Conservation (phyloP, 2,113 vertebrate genomes). For the Trematomus loennbergii region DNA sequence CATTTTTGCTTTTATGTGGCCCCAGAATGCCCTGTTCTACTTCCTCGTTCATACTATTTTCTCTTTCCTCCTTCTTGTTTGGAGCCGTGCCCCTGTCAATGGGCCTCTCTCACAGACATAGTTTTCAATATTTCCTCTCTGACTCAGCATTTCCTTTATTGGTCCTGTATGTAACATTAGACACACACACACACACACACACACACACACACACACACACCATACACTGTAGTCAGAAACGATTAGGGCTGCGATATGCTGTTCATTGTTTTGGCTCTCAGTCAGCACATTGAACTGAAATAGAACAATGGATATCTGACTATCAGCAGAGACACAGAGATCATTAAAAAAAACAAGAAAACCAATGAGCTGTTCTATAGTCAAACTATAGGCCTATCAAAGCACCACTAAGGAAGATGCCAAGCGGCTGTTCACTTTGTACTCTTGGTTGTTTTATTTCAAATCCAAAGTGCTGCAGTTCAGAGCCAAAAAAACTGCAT, state of each 20-base stretch:
- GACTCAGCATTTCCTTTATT: constrained; percentile 29
- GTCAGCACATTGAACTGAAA: no score
- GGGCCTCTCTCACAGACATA: constrained; percentile 23
- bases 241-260: no score
- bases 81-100: background rate
- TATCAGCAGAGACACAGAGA: no score
- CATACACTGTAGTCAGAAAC: no score
- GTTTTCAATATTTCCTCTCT: background rate
- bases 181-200: constrained; percentile 3
- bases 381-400: background rate
- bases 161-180: no score
- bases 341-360: no score
- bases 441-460: background rate
- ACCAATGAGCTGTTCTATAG: no score
- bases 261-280: no score
- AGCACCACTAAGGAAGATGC: background rate
- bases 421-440: background rate
- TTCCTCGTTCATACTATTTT: constrained; percentile 9
- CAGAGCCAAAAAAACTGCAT: no score
- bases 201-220: no score
- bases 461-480: background rate
- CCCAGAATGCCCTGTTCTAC: constrained; percentile 19
- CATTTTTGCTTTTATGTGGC: constrained; percentile 39
- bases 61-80: background rate
- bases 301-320: no score